phyloP scores from a whole-genome alignment of 2,797 vertebrate genomes.

The Urocyon cinereoargenteus region DNA sequence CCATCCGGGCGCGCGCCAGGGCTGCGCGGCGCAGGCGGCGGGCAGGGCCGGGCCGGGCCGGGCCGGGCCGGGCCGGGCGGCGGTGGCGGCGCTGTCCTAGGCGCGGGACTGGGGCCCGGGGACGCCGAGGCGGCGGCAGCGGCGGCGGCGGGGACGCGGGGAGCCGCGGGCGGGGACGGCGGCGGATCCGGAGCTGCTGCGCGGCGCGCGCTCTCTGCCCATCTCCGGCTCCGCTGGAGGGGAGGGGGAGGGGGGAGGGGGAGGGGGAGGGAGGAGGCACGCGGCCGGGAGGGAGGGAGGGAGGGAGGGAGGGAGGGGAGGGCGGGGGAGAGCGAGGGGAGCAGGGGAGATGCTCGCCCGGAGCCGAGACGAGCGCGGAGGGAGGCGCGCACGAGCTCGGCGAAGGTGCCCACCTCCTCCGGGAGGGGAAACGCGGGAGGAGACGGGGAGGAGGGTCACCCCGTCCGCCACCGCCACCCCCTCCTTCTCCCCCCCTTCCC shows the following conservation, averaged over 20 bases:
- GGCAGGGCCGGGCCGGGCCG: slow-evolving; percentile 70
- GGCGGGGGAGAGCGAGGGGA: background rate
- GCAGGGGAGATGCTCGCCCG: background rate
- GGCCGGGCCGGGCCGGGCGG: slow-evolving; percentile 69
- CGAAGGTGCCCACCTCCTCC: background rate
- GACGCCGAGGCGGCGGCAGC: background rate
- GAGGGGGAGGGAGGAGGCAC: slow-evolving; percentile 35
- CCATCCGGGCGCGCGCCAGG: slow-evolving; percentile 66
- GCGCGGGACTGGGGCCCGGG: background rate
- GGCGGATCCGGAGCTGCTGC: slow-evolving; percentile 83
- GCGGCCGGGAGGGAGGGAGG: slow-evolving; percentile 62
- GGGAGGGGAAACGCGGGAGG: background rate
- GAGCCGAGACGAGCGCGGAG: background rate
- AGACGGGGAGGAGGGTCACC: background rate
- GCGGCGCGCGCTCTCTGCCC: slow-evolving; percentile 87
- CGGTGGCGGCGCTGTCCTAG: slow-evolving; percentile 71
- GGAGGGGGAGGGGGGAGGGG: slow-evolving; percentile 73
- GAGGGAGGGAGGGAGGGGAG: slow-evolving; percentile 63
- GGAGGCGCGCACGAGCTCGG: background rate
- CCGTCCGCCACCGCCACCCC: background rate
- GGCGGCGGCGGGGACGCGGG: background rate
- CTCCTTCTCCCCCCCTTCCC: background rate
- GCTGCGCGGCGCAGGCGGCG: slow-evolving; percentile 76
- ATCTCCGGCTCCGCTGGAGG: slow-evolving; percentile 81
- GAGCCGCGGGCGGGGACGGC: slow-evolving; percentile 59